Conservation (phyloP, 2,113 vertebrate genomes). For the Hylia prasina region DNA sequence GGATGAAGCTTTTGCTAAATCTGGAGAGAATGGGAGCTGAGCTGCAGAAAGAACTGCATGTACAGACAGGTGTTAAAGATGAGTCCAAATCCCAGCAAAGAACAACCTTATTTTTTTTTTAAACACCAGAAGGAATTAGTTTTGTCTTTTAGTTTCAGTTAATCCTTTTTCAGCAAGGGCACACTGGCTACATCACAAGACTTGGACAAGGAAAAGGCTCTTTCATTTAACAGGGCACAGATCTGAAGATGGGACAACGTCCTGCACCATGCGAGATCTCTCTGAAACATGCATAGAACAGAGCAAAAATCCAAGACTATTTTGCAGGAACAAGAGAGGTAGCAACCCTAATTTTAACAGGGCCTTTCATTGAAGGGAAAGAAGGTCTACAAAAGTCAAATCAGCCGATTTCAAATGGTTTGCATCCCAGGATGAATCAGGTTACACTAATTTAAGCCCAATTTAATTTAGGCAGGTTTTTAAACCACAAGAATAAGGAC, state of each 20-base stretch:
- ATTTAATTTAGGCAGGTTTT: constrained; percentile 83
- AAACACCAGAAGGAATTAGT: not conserved
- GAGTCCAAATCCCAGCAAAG: not conserved
- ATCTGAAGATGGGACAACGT: constrained; percentile 17
- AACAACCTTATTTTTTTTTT: not conserved
- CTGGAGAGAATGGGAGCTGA: not conserved
- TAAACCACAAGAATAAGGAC: constrained; percentile 81
- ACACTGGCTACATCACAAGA: not conserved
- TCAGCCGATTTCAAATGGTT: constrained; percentile 76
- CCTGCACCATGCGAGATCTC: not conserved
- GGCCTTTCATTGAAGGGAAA: constrained; percentile 73
- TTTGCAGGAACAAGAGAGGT: constrained; percentile 57
- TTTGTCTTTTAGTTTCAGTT: not conserved
- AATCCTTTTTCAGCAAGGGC: not conserved
- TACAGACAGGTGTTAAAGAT: not conserved
- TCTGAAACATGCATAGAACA: constrained; percentile 23
- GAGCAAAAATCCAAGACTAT: constrained; percentile 55
- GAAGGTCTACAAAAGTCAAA: constrained; percentile 74
- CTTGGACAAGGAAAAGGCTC: constrained; percentile 21
- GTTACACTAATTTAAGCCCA: constrained; percentile 78
- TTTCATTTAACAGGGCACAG: not conserved
- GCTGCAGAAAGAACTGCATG: not conserved
- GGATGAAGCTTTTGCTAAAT: not conserved
- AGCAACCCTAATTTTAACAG: constrained; percentile 72
- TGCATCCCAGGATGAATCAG: constrained; percentile 80